These are phyloP conservation scores for Formica aserva DNA, from an alignment of 2,888 invertebrate genomes.

Conservation along the genomic window DNA sequence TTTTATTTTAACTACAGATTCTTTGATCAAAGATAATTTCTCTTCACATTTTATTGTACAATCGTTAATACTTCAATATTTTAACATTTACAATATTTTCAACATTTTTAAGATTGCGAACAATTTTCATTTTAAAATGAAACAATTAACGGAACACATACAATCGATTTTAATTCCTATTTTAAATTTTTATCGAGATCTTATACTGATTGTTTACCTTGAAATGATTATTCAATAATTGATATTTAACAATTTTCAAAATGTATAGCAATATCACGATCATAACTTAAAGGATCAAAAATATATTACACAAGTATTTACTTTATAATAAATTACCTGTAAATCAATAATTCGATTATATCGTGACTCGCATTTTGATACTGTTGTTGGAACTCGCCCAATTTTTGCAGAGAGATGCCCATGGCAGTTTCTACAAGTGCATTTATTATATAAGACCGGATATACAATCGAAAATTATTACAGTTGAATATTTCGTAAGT, in stretches of 20 bases:
- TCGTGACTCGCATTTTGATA: slow-evolving; percentile 3
- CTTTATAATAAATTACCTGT: slow-evolving; percentile 30
- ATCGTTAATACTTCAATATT: no score
- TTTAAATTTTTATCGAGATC: no score
- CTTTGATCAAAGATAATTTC: no score
- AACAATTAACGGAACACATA: no score
- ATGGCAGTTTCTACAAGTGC: slow-evolving; percentile 28
- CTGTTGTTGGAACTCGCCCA: background rate
- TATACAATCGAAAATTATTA: background rate
- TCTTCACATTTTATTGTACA: no score
- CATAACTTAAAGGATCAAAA: background rate
- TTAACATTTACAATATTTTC: no score
- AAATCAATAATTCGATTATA: background rate
- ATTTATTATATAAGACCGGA: background rate
- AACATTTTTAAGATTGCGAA: no score
- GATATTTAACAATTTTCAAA: background rate
- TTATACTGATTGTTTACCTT: no score
- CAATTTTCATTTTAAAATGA: no score
- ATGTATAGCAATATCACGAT: background rate
- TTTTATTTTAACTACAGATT: no score
- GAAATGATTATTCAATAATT: background rate
- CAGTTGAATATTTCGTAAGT: background rate
- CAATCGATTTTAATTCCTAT: no score
- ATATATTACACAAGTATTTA: background rate
- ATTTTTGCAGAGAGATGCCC: background rate